Percentiles rank a stretch among this genome's conserved stretches.
Conservation (phyloP, 2,888 invertebrate genomes). For the Polyommatus icarus region DNA sequence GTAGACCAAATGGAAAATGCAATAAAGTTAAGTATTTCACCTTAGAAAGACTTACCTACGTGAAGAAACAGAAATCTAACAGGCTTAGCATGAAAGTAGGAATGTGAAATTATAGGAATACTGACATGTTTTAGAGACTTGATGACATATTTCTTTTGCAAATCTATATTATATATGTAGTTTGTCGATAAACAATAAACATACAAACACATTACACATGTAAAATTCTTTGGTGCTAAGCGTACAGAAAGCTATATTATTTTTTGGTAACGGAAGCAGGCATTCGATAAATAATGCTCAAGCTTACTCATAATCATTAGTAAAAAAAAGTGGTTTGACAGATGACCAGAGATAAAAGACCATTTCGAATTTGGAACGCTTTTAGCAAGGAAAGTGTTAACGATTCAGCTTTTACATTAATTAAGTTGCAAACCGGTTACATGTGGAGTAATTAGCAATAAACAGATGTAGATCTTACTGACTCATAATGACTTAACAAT, state of each 20-base stretch:
- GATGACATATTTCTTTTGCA: not conserved
- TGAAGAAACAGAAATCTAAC: not conserved
- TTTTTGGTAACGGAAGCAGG: not conserved
- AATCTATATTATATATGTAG: not conserved
- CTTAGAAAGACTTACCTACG: not conserved
- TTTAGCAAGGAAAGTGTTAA: slow-evolving; percentile 7
- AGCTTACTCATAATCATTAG: not conserved
- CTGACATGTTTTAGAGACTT: too few species aligned
- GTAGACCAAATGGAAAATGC: not conserved
- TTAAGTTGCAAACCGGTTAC: slow-evolving; percentile 5
- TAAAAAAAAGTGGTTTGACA: slow-evolving; percentile 12
- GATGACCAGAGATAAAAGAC: slow-evolving; percentile 19
- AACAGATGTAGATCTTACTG: not conserved
- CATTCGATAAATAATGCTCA: not conserved
- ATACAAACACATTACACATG: not conserved
- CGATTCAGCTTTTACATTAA: slow-evolving; percentile 18
- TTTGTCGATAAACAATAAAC: not conserved
- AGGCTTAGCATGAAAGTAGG: not conserved
- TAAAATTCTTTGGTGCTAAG: not conserved
- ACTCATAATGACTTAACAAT: slow-evolving; percentile 1
- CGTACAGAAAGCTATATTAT: not conserved
- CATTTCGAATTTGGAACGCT: slow-evolving; percentile 9
- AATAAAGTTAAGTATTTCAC: not conserved
- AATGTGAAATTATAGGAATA: not conserved
- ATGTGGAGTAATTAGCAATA: slow-evolving; percentile 3